Base-by-base conservation (phyloP, 2,113 vertebrate genomes). In the Stigmatopora nigra region DNA sequence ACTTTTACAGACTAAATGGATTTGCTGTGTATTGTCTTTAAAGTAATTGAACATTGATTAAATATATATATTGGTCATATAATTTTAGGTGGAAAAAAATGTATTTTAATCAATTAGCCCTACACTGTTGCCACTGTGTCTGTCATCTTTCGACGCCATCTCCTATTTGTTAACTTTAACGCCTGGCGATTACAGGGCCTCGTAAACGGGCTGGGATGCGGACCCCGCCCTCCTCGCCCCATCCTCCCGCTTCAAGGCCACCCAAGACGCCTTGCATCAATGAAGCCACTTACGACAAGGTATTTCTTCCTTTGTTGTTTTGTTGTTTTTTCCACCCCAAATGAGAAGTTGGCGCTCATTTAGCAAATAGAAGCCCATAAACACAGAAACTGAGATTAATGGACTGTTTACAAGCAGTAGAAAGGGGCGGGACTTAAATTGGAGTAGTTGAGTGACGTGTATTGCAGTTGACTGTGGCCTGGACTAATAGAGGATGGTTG, bases 161-260 rank as follows among this genome's bases (percentile, higher is more conserved):
- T 41, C 84, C 86, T 89, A 89, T 90, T 90, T 91, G 89, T 90
- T 89, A 84, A 88, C 85, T 91, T 91, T 90, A 91, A 88, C 80
- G 86, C 87, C 87, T 89, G 84, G 69, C 76, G 82, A 88, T 89
- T 89, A 89, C 84, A 82, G 78, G 81, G 70, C 59, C 89, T 86
- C 79, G 70, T 91, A 90, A 91, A 78, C 81, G 56, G 65, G 67
- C 78, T 70, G 69, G 62, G 69, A 45, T 25, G 36, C 66, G 45
- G 68, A 59, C 61, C 63, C 45, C 38, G 14, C 31, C 51, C 22
- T 22, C 51, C 44, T 14, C 70, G 17, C 19, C 51, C 65, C 41
- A 74, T 67, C 70, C 51, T 15, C 53, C 59, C 72, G 67, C 67
- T 78, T 46, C 65, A 45, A 66, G 89, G 88, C 90, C 90, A 90